Evolutionary conservation across 2,888 invertebrate species (phyloP).

Genomic region (Archips crataeganus): DNA sequence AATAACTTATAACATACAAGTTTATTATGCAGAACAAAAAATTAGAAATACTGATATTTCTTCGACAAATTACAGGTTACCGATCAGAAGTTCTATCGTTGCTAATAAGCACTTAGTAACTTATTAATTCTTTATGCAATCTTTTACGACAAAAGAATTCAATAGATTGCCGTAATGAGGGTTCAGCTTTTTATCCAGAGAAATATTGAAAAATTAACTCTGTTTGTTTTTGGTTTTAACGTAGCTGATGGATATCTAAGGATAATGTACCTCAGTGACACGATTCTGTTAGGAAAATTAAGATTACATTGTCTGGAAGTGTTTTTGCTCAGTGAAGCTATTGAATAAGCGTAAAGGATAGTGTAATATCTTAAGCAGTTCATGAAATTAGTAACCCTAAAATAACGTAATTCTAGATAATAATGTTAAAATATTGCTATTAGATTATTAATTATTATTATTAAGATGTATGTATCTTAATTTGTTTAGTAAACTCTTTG

Average conservation of each 20-base stretch:
- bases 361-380: too few species aligned
- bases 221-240: not conserved
- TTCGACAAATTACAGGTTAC: conserved; percentile 25
- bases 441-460: too few species aligned
- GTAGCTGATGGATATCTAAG: not conserved
- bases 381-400: too few species aligned
- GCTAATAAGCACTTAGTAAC: conserved; percentile 22
- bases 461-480: too few species aligned
- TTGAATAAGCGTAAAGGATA: too few species aligned
- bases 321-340: too few species aligned
- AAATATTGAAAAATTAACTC: not conserved
- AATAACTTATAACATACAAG: not conserved
- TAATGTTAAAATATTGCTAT: too few species aligned
- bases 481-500: too few species aligned
- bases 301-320: too few species aligned
- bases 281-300: too few species aligned
- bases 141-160: conserved; percentile 3
- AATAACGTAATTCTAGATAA: too few species aligned
- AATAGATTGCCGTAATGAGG: not conserved
- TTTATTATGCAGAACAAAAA: conserved; percentile 8
- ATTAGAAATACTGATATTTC: not conserved
- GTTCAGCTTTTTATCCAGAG: not conserved
- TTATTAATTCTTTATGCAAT: conserved; percentile 5
- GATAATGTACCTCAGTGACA: not conserved
- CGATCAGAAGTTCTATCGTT: not conserved